A percentile compares a stretch with the other conserved stretches of the same genome.
phyloP scores from a whole-genome alignment of 2,888 invertebrate species.

The Oligia strigilis region DNA sequence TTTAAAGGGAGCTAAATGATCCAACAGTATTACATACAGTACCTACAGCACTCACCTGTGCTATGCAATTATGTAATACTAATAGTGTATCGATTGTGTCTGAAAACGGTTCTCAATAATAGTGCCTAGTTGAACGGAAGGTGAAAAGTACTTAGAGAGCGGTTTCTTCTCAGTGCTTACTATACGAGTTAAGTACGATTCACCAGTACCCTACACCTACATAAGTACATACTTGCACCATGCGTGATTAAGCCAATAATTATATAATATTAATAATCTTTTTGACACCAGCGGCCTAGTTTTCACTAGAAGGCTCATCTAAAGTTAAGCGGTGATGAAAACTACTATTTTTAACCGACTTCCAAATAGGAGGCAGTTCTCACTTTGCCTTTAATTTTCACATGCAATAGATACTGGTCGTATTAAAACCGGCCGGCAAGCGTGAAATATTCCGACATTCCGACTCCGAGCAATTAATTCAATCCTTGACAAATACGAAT shows the following conservation, averaged over 20 bases:
- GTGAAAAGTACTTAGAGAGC: neutral
- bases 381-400: neutral
- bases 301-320: neutral
- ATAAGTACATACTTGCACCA: neutral
- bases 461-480: slow-evolving; percentile 34
- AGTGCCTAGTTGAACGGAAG: neutral
- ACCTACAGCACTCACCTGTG: neutral
- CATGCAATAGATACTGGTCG: neutral
- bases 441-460: slow-evolving; percentile 54
- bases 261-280: neutral
- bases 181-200: neutral
- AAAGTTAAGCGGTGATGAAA: neutral
- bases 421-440: slow-evolving; percentile 41
- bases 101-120: neutral
- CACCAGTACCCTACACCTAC: too few relatives aligned
- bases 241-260: neutral
- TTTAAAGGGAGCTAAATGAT: neutral
- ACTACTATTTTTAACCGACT: neutral
- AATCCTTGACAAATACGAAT: slow-evolving; percentile 50
- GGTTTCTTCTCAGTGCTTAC: neutral
- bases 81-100: neutral
- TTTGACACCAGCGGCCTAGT: too few relatives aligned
- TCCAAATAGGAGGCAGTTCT: neutral
- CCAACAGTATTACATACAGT: too few relatives aligned
- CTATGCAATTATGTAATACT: neutral